These are phyloP conservation scores for Caenorhabditis sp. DNA, from an alignment of 2,888 invertebrate genomes.

Conservation along the genomic window DNA sequence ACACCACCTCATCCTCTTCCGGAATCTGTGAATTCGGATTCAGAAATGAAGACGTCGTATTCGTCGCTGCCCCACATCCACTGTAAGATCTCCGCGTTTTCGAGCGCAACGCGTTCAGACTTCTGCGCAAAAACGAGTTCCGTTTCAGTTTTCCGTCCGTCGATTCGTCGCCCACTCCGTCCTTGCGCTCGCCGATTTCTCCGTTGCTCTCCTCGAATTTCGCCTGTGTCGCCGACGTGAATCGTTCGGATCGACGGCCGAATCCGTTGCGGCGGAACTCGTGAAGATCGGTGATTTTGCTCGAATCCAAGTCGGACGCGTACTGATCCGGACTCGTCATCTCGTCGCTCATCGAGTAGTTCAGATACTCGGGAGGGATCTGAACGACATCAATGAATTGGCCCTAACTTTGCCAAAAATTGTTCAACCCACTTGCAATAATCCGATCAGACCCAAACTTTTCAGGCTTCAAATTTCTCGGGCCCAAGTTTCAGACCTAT, in stretches of 20 bases:
- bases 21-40: not conserved
- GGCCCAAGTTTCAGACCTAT: too few species aligned
- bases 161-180: not conserved
- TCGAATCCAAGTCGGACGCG: not conserved
- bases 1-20: conserved; percentile 6
- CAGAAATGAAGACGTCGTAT: not conserved
- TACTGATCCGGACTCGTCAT: not conserved
- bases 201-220: not conserved
- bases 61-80: too few species aligned
- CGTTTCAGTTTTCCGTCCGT: conserved; percentile 27
- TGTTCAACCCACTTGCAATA: too few species aligned
- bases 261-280: conserved; percentile 33
- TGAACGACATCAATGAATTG: too few species aligned
- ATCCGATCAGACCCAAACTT: too few species aligned
- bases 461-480: too few species aligned
- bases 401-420: too few species aligned
- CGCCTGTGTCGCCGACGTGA: conserved; percentile 15
- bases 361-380: too few species aligned
- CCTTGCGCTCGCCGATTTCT: not conserved
- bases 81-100: conserved; percentile 8
- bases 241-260: conserved; percentile 47
- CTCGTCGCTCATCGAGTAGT: not conserved
- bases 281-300: not conserved
- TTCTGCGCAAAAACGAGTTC: conserved; percentile 43
- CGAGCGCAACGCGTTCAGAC: conserved; percentile 36